phyloP scores from a whole-genome alignment of 1,140 invertebrate genomes.

The Calliphora vicina region DNA sequence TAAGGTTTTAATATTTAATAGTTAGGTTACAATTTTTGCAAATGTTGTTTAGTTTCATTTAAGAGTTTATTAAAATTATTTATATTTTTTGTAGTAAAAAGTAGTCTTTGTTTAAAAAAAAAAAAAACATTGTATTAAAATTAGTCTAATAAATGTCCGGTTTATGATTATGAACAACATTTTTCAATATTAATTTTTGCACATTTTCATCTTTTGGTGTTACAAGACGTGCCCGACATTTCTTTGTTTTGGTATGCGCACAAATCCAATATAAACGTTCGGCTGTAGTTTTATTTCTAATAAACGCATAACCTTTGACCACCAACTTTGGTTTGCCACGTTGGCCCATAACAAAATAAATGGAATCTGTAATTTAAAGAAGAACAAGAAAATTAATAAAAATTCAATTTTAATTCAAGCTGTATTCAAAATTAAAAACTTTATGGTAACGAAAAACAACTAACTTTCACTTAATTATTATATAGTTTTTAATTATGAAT shows the following conservation, averaged over 20 bases:
- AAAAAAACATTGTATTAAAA: background rate
- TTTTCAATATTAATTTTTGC: conserved; percentile 26
- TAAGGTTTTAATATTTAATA: no score
- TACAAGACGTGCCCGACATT: conserved; percentile 40
- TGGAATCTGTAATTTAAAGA: conserved; percentile 1
- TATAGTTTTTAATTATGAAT: no score
- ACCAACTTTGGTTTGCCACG: conserved; percentile 43
- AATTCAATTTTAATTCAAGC: no score
- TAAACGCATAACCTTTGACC: conserved; percentile 39
- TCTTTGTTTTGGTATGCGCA: conserved; percentile 24
- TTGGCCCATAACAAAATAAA: conserved; percentile 38
- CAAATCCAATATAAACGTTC: conserved; percentile 42
- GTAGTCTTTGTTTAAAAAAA: background rate
- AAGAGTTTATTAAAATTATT: background rate
- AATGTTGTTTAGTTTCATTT: conserved; percentile 1
- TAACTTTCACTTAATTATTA: no score
- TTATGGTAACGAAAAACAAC: no score
- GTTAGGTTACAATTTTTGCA: no score
- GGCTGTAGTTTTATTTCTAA: conserved; percentile 37
- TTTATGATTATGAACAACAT: conserved; percentile 38
- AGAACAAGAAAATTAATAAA: background rate
- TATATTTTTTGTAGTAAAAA: no score
- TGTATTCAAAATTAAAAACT: no score
- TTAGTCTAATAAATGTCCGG: conserved; percentile 11
- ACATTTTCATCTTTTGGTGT: conserved; percentile 8